Conservation (phyloP, 2,888 invertebrate genomes). For the Agrochola lota region DNA sequence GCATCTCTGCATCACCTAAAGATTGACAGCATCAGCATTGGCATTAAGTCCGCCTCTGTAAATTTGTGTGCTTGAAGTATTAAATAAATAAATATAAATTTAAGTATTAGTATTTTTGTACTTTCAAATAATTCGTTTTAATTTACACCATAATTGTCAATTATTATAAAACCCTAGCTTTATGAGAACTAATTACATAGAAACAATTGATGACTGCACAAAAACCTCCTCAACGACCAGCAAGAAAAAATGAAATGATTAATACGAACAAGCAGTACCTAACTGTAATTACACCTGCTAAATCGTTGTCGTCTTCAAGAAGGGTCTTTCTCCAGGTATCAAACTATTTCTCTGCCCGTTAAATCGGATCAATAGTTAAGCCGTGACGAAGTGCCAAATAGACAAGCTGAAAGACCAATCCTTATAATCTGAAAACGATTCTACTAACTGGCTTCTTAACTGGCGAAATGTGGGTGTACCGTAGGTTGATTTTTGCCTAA, state of each 20-base stretch:
- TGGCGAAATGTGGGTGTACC: background rate
- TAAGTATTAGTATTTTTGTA: too few species aligned
- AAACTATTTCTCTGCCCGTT: background rate
- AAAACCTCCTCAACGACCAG: too few species aligned
- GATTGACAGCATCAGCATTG: too few species aligned
- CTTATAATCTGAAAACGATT: background rate
- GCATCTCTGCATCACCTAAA: too few species aligned
- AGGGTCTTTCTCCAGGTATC: background rate
- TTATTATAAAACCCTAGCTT: too few species aligned
- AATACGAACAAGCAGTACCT: background rate
- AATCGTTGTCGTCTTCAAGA: background rate
- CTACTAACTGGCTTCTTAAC: background rate
- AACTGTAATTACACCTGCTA: background rate
- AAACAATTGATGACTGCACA: too few species aligned
- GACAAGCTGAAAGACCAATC: background rate
- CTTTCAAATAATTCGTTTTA: too few species aligned
- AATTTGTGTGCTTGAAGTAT: too few species aligned
- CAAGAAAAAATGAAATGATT: background rate
- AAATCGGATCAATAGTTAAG: conserved; percentile 19
- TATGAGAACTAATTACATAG: background rate
- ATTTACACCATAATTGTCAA: too few species aligned
- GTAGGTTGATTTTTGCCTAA: background rate
- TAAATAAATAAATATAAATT: too few species aligned
- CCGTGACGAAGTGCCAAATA: conserved; percentile 7
- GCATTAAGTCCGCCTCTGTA: too few species aligned